These are phyloP conservation scores for Megaceryle alcyon DNA, from an alignment of 2,797 vertebrate species.

Conservation along the genomic window DNA sequence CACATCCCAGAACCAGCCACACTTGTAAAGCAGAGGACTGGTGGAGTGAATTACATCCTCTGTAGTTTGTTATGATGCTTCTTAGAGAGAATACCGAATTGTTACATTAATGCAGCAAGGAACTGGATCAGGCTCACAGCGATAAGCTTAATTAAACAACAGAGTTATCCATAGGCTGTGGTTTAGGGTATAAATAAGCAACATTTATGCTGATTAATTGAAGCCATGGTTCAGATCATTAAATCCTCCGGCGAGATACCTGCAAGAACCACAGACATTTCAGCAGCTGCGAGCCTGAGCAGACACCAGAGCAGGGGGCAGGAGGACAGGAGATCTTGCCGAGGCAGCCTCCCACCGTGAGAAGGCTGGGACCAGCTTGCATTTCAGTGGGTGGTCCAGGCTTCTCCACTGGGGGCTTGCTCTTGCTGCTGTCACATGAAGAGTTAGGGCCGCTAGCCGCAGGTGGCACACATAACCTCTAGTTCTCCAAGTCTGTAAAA, in stretches of 20 bases:
- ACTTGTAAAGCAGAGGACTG: not conserved
- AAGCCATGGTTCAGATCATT: constrained; percentile 35
- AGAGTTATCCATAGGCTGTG: constrained; percentile 48
- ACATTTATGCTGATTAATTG: constrained; percentile 28
- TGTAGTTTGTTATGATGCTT: not conserved
- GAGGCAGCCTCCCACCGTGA: not conserved
- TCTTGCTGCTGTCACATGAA: not conserved
- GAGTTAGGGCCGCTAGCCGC: not conserved
- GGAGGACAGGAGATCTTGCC: not conserved
- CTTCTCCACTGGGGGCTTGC: not conserved
- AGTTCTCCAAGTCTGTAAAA: not conserved
- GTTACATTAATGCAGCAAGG: constrained; percentile 61
- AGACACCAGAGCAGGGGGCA: fast-evolving
- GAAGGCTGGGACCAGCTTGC: not conserved
- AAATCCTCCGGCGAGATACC: constrained; percentile 27
- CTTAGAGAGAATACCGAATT: constrained; percentile 62
- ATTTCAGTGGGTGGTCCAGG: not conserved
- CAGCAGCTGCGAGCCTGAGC: fast-evolving
- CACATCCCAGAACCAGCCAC: not conserved
- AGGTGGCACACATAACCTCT: not conserved
- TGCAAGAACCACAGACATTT: not conserved
- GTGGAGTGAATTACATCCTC: constrained; percentile 38
- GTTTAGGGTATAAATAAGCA: constrained; percentile 48
- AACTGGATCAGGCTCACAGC: constrained; percentile 37
- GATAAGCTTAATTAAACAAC: constrained; percentile 79